These are phyloP conservation scores for Microcaecilia unicolor DNA, from an alignment of 2,797 vertebrate genomes.

Conservation along the genomic window DNA sequence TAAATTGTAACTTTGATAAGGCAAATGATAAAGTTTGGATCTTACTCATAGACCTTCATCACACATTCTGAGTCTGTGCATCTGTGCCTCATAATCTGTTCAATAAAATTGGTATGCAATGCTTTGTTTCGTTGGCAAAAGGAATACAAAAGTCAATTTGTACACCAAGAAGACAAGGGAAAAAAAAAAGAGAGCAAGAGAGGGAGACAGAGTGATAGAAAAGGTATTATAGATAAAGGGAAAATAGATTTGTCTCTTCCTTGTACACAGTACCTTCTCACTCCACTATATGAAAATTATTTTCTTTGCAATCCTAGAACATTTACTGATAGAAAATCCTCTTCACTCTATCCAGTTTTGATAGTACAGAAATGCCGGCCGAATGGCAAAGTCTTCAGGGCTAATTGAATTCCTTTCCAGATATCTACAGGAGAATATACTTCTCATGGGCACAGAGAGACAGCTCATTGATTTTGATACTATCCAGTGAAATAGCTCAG, in stretches of 20 bases:
- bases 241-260: neutral
- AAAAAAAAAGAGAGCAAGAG: no score
- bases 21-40: constrained; percentile 1
- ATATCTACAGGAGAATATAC: constrained; percentile 6
- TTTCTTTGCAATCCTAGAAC: constrained; percentile 2
- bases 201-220: no score
- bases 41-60: neutral
- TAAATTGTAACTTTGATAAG: constrained; percentile 9
- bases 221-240: neutral
- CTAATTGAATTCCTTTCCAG: constrained; percentile 6
- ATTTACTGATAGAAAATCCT: neutral
- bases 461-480: constrained; percentile 3
- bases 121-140: neutral
- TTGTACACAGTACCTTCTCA: no score
- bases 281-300: constrained; percentile 13
- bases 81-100: neutral
- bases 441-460: neutral
- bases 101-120: constrained; percentile 2
- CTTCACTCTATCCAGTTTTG: neutral
- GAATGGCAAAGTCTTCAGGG: neutral
- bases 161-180: neutral
- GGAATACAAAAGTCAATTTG: neutral
- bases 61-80: neutral
- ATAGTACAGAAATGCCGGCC: neutral
- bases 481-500: constrained; percentile 12